Evolutionary conservation across 2,797 vertebrate genomes (phyloP), one percentile per base, ranked within the genome.

Genomic region (Tarsius wallacei): DNA sequence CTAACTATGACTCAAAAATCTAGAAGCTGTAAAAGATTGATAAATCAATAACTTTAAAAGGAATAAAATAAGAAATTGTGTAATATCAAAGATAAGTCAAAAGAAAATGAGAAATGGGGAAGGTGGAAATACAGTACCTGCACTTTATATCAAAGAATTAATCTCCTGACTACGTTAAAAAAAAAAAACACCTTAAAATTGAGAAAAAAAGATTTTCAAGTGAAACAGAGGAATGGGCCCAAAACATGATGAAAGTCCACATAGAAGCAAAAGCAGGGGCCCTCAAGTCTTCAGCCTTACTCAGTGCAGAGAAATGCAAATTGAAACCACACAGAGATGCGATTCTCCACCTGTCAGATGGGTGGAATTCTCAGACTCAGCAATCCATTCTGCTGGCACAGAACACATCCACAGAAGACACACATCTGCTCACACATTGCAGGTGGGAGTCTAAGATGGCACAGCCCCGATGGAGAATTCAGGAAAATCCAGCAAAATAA

Each of bases 91-190:
- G 47, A 49, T 24, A 53, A 82, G 21, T 78, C 55, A 87, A 87
- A 87, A 93, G 53, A 71, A 76, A 63, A 92, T 77, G 42, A 84
- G 16, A 91, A 74, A 86, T 49, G 47, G 33, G 31, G 57, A 13
- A 9, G 42, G 42, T 42, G 42, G 31, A 2, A 42, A 26, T 36
- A 36, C 1, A 13, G 3, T 21, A 63, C 28, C 36, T 92, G 26
- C 5, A 61, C 24, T 8, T 36, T 61, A 12, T 47, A 51, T 33
- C 21, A 83, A 66, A 55, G 2, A 64, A 42, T 12, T 61, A 70
- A 76, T 26, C 2, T 92, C 59, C n/a, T 4, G 73, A 53, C 19
- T 71, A 73, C 1, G 17, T 33, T 57, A 85, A 70, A 15, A 53
- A 16, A 16, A 42, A 64, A 85, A 70, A 15, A 53, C 16, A 16